phyloP scores from a whole-genome alignment of 2,888 invertebrate genomes.

The Apamea anceps region DNA sequence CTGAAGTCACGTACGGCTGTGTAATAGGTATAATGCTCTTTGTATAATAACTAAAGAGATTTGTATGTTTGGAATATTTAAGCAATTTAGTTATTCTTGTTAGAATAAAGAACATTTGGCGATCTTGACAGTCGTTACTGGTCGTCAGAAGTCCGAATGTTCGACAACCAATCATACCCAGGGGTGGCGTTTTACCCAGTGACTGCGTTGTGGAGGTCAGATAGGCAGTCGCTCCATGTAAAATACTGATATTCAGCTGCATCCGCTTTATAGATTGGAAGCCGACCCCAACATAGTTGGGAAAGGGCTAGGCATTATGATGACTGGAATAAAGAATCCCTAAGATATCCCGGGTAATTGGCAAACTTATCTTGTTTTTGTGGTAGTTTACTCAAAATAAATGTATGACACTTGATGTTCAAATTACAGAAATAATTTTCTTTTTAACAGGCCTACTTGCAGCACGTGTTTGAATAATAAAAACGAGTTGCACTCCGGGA shows the following conservation, averaged over 20 bases:
- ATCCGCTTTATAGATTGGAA: too few relatives aligned
- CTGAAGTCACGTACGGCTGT: constrained; percentile 41
- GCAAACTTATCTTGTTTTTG: too few relatives aligned
- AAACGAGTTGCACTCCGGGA: too few relatives aligned
- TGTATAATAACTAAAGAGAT: constrained; percentile 1
- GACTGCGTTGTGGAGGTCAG: background rate
- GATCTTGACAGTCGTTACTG: background rate
- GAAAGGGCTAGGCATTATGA: too few relatives aligned
- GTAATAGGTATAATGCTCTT: constrained; percentile 23
- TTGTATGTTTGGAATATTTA: background rate
- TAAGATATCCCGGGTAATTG: background rate
- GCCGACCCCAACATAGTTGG: too few relatives aligned
- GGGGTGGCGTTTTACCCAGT: background rate
- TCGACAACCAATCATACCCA: background rate
- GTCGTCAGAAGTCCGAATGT: background rate
- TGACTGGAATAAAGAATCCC: background rate
- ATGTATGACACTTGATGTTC: too few relatives aligned
- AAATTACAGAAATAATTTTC: too few relatives aligned
- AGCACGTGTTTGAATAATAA: too few relatives aligned
- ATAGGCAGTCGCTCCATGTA: too few relatives aligned
- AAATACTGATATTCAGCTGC: too few relatives aligned
- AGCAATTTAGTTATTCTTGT: background rate
- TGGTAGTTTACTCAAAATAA: too few relatives aligned
- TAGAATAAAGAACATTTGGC: background rate
- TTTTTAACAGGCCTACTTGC: too few relatives aligned